Percentiles rank a stretch among this genome's conserved stretches.
Conservation (phyloP, 2,113 vertebrate genomes). For the Boleophthalmus pectinirostris region DNA sequence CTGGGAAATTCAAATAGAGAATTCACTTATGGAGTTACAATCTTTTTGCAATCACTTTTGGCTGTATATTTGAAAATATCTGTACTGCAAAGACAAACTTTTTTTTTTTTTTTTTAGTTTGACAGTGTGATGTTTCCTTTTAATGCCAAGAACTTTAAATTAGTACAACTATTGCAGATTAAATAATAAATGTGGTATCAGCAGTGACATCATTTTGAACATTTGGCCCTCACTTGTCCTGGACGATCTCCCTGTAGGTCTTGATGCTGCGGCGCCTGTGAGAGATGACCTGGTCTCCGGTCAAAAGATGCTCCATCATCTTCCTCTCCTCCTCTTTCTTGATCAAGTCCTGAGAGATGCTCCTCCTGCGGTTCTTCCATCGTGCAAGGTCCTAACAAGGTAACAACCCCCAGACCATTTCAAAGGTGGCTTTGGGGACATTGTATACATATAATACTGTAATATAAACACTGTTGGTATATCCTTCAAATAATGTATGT, state of each 20-base stretch:
- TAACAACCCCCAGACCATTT: constrained; percentile 7
- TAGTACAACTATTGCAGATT: not conserved
- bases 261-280: constrained; percentile 95
- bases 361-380: constrained; percentile 95
- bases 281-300: constrained; percentile 67
- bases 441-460: too few relatives aligned
- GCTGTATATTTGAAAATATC: not conserved
- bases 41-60: too few relatives aligned
- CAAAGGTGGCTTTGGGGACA: not conserved
- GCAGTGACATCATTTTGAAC: not conserved
- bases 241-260: constrained; percentile 96
- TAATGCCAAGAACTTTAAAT: too few relatives aligned
- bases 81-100: not conserved
- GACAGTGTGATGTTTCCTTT: too few relatives aligned
- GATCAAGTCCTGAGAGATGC: constrained; percentile 94
- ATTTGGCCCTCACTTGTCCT: constrained; percentile 88
- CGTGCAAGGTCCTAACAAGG: constrained; percentile 88
- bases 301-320: constrained; percentile 89
- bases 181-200: not conserved
- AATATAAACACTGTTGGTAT: too few relatives aligned
- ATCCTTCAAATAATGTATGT: too few relatives aligned
- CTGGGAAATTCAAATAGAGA: constrained; percentile 41
- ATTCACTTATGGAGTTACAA: not conserved
- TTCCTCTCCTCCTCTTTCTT: constrained; percentile 98
- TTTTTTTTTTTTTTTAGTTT: too few relatives aligned